Conservation (phyloP, 2,888 invertebrate genomes). For the Aleiodes leptofemur region DNA sequence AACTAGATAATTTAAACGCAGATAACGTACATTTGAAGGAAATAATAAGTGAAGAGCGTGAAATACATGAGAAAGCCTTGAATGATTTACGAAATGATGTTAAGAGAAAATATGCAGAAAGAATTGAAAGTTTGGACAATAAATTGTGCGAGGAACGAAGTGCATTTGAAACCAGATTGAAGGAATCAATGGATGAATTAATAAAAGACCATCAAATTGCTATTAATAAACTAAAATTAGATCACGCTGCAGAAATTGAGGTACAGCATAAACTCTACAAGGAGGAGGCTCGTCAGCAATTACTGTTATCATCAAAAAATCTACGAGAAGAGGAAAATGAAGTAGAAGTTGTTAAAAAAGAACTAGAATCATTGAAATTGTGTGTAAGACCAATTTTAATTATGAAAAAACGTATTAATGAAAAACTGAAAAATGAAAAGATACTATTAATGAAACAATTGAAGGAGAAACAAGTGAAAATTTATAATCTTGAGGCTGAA, state of each 20-base stretch:
- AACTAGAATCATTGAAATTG: constrained; percentile 78
- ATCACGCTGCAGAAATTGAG: constrained; percentile 78
- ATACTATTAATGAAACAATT: constrained; percentile 83
- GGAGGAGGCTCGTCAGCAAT: background rate
- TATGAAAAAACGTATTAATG: constrained; percentile 88
- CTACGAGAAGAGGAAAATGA: background rate
- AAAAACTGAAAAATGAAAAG: constrained; percentile 82
- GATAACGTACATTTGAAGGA: constrained; percentile 72
- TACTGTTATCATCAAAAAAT: constrained; percentile 8
- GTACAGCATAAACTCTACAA: constrained; percentile 75
- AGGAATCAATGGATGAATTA: constrained; percentile 63
- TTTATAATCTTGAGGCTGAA: constrained; percentile 61
- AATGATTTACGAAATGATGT: constrained; percentile 66
- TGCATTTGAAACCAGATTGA: constrained; percentile 62
- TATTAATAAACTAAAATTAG: constrained; percentile 71
- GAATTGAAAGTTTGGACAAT: constrained; percentile 62
- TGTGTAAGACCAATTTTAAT: constrained; percentile 89
- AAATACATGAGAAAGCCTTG: constrained; percentile 68
- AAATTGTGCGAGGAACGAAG: constrained; percentile 65
- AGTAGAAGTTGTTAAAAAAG: constrained; percentile 30
- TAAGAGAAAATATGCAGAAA: constrained; percentile 63
- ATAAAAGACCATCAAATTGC: constrained; percentile 66
- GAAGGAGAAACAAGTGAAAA: constrained; percentile 78
- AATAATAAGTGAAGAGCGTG: constrained; percentile 71
- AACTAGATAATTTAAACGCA: constrained; percentile 75